These are phyloP conservation scores for Tragelaphus strepsiceros DNA, from an alignment of 2,113 vertebrate genomes.

Conservation along the genomic window DNA sequence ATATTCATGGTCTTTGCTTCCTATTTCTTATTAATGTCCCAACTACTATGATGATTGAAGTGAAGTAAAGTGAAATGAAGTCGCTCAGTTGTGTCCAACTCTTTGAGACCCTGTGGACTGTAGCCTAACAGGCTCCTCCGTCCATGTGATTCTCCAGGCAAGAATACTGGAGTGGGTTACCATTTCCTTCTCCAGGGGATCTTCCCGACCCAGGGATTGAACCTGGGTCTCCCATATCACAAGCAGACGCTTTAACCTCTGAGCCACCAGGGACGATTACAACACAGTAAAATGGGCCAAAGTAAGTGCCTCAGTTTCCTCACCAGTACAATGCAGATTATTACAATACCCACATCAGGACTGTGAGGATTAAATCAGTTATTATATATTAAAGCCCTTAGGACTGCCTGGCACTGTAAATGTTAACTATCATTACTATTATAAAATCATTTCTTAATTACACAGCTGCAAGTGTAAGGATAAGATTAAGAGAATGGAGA, in stretches of 20 bases:
- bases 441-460: not conserved
- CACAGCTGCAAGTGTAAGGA: not conserved
- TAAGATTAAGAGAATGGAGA: not conserved
- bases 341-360: not conserved
- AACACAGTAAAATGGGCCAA: not conserved
- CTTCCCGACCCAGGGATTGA: no score
- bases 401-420: not conserved
- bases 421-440: not conserved
- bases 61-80: no score
- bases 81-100: no score
- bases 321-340: not conserved
- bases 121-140: no score
- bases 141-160: no score
- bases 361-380: not conserved
- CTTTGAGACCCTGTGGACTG: no score
- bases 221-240: no score
- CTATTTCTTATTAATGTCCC: not conserved
- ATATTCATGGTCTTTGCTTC: no score
- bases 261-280: not conserved
- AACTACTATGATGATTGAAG: not conserved
- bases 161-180: no score
- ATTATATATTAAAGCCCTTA: not conserved
- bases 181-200: no score
- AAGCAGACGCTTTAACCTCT: no score
- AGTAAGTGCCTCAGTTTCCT: not conserved